These are phyloP conservation scores for Campaea margaritaria DNA, from an alignment of 2,888 invertebrate species.

Conservation along the genomic window DNA sequence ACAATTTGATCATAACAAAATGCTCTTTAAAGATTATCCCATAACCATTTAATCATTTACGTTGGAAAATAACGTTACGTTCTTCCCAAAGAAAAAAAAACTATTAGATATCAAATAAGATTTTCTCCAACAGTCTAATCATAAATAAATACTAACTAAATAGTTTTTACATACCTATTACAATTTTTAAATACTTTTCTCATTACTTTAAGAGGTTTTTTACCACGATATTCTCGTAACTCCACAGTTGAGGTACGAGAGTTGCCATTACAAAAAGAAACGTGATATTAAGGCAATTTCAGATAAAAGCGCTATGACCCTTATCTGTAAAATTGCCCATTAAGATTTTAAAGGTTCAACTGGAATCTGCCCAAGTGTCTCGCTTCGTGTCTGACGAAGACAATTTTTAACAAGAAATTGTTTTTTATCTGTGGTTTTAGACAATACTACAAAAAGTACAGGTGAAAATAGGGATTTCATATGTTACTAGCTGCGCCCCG, in stretches of 20 bases:
- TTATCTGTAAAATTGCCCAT: constrained; percentile 31
- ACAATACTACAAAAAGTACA: no score
- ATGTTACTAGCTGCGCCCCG: no score
- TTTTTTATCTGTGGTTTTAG: background rate
- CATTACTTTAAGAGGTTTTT: background rate
- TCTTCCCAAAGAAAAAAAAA: no score
- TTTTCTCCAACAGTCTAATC: no score
- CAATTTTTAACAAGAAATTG: constrained; percentile 2
- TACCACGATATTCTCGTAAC: background rate
- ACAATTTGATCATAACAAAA: no score
- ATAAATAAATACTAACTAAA: background rate
- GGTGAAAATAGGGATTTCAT: no score
- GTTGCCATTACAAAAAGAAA: constrained; percentile 13
- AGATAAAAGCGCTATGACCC: constrained; percentile 26
- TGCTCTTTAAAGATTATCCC: no score
- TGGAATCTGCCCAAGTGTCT: constrained; percentile 23
- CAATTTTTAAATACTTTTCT: background rate
- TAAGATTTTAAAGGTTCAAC: constrained; percentile 28
- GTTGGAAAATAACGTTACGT: no score
- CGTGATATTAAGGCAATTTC: constrained; percentile 22
- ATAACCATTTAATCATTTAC: no score
- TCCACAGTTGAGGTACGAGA: background rate
- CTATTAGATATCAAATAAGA: no score
- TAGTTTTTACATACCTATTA: background rate
- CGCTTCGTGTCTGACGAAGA: background rate